Evolutionary conservation across 2,888 invertebrate species (phyloP), one percentile per base, ranked within the genome.

Genomic region (Tiliacea citrago): DNA sequence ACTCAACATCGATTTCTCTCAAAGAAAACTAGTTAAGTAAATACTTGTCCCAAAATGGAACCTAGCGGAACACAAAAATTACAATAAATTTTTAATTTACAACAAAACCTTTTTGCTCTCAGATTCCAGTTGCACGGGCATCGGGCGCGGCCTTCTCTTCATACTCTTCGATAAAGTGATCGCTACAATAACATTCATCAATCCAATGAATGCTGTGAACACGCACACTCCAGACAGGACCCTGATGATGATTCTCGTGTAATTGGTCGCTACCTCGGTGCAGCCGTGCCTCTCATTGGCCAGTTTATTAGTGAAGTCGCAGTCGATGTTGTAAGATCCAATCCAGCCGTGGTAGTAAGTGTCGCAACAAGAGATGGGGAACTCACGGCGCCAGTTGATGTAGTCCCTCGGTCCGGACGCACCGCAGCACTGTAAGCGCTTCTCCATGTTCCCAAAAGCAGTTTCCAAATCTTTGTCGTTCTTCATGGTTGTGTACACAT

Each of bases 241-340:
- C 78, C 92, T 93, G 84, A 94, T 93, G 0, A 91, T 89, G 8
- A 96, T 92, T 65, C 94, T 91, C 0, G 94, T 90, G 85, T 96
- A 95, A 68, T 94, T 93, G 1, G 91, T 85, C 0, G 94, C 95
- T 0, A 96, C 95, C 5, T 93, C 91, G 0, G 94, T 90, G 65
- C 96, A 96, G 0, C 96, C 96, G 82, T 95, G 92, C 62, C 96
- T 90, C 63, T 96, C 95, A 79, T 96, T 96, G 9, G 96, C 95
- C 39, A 94, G 79, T 80, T 95, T 95, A 83, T 96, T 95, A 0
- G 95, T 93, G 39, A 95, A 93, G 72, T 94, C 94, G 57, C 96
- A 96, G 72, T 95, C 94, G 53, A 94, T 92, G 3, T 90, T 84
- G 75, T 94, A 94, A 0, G 90, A 84, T 13, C 94, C 94, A 42